phyloP scores from a whole-genome alignment of 2,888 invertebrate genomes.

The Diadegma fenestrale region DNA sequence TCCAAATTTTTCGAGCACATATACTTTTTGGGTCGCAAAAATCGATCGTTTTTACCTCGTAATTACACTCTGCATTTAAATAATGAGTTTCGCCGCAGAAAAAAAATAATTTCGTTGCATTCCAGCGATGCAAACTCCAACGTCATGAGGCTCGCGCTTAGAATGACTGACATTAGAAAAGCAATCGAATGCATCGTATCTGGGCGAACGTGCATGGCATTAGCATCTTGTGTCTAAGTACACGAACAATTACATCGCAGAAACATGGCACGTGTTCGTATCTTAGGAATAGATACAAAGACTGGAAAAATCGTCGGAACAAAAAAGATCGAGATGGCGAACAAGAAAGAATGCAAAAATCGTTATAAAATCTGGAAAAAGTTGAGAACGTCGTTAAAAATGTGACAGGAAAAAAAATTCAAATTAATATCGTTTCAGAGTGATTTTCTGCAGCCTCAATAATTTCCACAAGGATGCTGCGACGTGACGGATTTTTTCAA shows the following conservation, averaged over 20 bases:
- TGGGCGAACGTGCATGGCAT: conserved; percentile 2
- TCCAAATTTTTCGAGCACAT: no score
- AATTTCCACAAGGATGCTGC: not conserved
- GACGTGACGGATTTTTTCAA: not conserved
- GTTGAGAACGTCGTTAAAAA: not conserved
- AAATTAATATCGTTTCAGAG: not conserved
- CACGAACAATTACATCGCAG: conserved; percentile 28
- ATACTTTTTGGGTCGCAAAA: no score
- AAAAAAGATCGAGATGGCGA: not conserved
- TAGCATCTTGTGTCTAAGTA: conserved; percentile 50
- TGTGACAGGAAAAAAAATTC: not conserved
- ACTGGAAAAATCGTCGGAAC: conserved; percentile 39
- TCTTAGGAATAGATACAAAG: not conserved
- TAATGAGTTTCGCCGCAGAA: no score
- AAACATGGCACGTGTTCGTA: conserved; percentile 14
- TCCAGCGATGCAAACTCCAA: no score
- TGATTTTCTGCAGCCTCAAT: not conserved
- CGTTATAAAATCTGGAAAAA: not conserved
- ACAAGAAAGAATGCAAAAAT: not conserved
- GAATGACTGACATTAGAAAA: not conserved
- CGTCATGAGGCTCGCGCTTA: no score
- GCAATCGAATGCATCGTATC: not conserved
- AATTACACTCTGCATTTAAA: no score
- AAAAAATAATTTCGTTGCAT: no score
- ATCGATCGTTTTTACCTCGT: no score